A percentile compares a stretch with the other conserved stretches of the same genome.
Conservation (phyloP, 2,797 vertebrate species). For the Melopsittacus undulatus region DNA sequence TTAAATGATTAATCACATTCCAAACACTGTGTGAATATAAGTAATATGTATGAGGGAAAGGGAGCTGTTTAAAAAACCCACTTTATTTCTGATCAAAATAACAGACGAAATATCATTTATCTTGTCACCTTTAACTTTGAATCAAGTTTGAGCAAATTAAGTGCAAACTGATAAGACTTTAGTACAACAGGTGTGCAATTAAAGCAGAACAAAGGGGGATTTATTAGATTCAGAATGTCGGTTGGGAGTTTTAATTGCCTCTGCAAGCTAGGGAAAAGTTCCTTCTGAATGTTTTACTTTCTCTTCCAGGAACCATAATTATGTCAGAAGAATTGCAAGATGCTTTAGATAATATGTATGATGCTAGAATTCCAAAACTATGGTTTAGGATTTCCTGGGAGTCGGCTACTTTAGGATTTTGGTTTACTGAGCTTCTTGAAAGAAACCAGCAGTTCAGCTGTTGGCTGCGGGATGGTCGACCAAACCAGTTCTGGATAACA, state of each 20-base stretch:
- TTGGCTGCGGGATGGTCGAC: constrained; percentile 81
- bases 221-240: constrained; percentile 23
- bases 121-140: constrained; percentile 15
- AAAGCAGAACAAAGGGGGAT: constrained; percentile 39
- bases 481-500: constrained; percentile 86
- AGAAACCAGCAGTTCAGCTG: constrained; percentile 84
- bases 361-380: constrained; percentile 81
- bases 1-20: constrained; percentile 14
- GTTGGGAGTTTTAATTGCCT: constrained; percentile 60
- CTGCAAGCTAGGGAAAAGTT: constrained; percentile 20
- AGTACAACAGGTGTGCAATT: constrained; percentile 48
- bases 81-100: constrained; percentile 21
- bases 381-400: constrained; percentile 88
- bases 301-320: constrained; percentile 81
- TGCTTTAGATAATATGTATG: constrained; percentile 84
- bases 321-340: constrained; percentile 88
- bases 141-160: constrained; percentile 35
- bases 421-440: constrained; percentile 88
- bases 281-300: constrained; percentile 32
- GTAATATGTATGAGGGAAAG: background rate
- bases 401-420: constrained; percentile 85
- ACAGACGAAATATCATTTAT: background rate
- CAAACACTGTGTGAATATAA: constrained; percentile 1
- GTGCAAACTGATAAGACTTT: constrained; percentile 14
- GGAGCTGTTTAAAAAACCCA: background rate